Percentiles rank a stretch among this genome's conserved stretches.
Conservation (phyloP, 2,888 invertebrate genomes). For the Fragum fragum region DNA sequence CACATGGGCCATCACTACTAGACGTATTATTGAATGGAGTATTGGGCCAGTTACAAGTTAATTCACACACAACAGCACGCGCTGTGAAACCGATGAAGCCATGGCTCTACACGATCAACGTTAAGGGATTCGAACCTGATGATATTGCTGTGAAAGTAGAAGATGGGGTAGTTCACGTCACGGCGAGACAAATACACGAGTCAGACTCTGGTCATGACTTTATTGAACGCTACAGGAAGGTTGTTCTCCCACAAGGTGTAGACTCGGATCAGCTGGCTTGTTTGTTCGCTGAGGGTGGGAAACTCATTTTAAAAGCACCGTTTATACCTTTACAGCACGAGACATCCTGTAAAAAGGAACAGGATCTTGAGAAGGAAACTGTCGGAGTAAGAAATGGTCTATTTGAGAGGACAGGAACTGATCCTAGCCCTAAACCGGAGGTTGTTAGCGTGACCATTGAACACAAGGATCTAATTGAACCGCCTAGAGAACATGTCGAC, state of each 20-base stretch:
- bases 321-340: neutral
- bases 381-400: too few species aligned
- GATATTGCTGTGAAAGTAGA: slow-evolving; percentile 3
- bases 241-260: neutral
- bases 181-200: neutral
- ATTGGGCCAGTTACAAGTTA: neutral
- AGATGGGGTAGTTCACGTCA: neutral
- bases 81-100: neutral
- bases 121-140: neutral
- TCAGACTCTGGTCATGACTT: neutral
- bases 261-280: slow-evolving; percentile 1
- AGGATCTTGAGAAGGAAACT: too few species aligned
- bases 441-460: neutral
- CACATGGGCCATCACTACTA: neutral
- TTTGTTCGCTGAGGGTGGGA: slow-evolving; percentile 2
- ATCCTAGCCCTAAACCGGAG: too few species aligned
- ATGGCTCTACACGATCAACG: neutral
- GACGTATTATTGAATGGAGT: neutral
- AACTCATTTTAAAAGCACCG: slow-evolving; percentile 3
- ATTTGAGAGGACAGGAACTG: too few species aligned
- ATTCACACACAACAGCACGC: neutral
- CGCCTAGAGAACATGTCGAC: neutral
- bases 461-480: neutral
- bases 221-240: neutral
- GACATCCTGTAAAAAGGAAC: too few species aligned